These are phyloP conservation scores for Chloebia gouldiae DNA, from an alignment of 2,113 vertebrate species.

Conservation along the genomic window DNA sequence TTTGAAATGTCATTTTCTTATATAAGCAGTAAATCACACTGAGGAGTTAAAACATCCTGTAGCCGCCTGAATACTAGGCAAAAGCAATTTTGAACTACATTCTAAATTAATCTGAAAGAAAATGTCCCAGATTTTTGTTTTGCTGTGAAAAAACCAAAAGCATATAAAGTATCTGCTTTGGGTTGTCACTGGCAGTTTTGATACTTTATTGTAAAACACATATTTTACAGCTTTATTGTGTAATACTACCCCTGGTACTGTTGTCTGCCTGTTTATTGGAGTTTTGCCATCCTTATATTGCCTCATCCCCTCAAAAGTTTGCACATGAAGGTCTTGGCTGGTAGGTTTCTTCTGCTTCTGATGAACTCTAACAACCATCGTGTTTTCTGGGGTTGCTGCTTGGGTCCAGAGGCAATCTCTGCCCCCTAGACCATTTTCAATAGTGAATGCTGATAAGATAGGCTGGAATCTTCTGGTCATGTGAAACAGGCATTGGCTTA, in stretches of 20 bases:
- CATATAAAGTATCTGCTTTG: not conserved
- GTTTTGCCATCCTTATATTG: not conserved
- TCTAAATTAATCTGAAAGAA: not conserved
- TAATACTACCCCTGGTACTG: not conserved
- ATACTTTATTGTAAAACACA: not conserved
- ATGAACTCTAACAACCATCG: not conserved
- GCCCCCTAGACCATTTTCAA: not conserved
- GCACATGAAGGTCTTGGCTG: not conserved
- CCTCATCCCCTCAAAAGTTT: not conserved
- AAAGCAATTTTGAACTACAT: not conserved
- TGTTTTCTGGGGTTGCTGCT: not conserved
- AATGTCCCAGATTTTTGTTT: not conserved
- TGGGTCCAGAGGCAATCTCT: not conserved
- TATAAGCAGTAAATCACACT: not conserved
- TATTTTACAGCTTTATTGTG: not conserved
- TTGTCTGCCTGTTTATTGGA: not conserved
- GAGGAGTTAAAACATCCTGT: not conserved
- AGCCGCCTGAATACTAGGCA: not conserved
- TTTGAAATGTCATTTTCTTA: not conserved
- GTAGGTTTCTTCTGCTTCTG: not conserved
- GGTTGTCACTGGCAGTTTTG: not conserved
- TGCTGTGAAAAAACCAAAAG: not conserved
- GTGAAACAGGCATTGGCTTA: not conserved
- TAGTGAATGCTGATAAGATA: not conserved
- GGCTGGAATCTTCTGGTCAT: not conserved